A percentile compares a stretch with the other conserved stretches of the same genome.
Evolutionary conservation across 1,140 invertebrate genomes (phyloP).

Genomic region (Holcopasites calliopsidis): DNA sequence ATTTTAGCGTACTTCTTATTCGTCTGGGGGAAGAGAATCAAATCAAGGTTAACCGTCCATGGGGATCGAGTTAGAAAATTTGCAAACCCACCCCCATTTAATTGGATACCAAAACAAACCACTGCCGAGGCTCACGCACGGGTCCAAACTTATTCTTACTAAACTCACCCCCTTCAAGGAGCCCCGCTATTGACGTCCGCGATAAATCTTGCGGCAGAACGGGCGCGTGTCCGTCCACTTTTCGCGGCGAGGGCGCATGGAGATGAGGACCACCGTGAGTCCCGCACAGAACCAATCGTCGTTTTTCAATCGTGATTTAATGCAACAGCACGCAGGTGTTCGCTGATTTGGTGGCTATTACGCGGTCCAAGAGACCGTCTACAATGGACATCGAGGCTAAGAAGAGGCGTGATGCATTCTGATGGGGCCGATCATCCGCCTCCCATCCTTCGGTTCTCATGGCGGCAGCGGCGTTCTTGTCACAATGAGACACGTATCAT

Average conservation of each 20-base stretch:
- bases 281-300: constrained; percentile 21
- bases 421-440: constrained; percentile 52
- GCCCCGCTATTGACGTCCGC: neutral
- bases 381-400: constrained; percentile 48
- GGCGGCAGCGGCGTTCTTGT: constrained; percentile 8
- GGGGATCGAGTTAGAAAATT: too few species aligned
- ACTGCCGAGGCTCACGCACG: too few species aligned
- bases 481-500: constrained; percentile 67
- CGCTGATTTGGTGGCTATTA: constrained; percentile 38
- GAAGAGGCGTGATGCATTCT: constrained; percentile 59
- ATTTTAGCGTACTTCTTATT: neutral
- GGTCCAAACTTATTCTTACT: too few species aligned
- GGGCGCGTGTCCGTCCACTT: constrained; percentile 22
- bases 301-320: constrained; percentile 55
- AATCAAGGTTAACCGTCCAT: too few species aligned
- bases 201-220: constrained; percentile 37
- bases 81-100: too few species aligned
- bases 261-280: constrained; percentile 53
- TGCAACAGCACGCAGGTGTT: constrained; percentile 56
- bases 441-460: neutral
- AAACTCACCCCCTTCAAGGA: neutral
- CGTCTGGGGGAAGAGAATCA: neutral
- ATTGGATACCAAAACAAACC: too few species aligned
- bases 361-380: constrained; percentile 8
- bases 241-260: constrained; percentile 38